Base-by-base conservation (phyloP, 2,797 vertebrate species). In the Ateles fusciceps region DNA sequence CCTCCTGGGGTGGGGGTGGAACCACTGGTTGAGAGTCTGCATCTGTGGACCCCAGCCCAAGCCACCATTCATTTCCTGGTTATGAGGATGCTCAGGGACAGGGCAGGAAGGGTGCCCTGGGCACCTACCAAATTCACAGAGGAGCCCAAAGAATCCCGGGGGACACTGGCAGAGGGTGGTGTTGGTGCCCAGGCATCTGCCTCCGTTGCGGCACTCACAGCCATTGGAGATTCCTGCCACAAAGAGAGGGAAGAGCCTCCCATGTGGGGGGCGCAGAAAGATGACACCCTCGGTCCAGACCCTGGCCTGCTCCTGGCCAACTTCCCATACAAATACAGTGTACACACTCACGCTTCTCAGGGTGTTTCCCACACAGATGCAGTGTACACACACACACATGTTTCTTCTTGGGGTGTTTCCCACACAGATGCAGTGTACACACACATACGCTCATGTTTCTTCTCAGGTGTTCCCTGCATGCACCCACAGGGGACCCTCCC, bases 171-270 rank as follows among this genome's bases (percentile, higher is more conserved):
- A 99, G 96, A 99, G 98, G 7, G 99, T 99, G 97, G 99, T 97
- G 1, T 99, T 99, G 89, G 98, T 97, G 96, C 99, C 99, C 96
- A 99, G 98, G 97, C 99, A 99, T 44, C 99, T 98, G 59, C 99
- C 99, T 36, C 99, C 99, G 0, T 99, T 99, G 96, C 99, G 99
- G 98, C 99, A 99, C 44, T 99, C 99, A 2, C 99, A 99, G 98
- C 99, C 99, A 59, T 99, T 99, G 22, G 98, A 96, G 50, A 98
- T 95, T 55, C 98, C 99, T 99, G 97, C 57, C 97, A 89, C 10
- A 46, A 36, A 96, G 1, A 36, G 92, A 71, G 30, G 22, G 57
- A 59, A 36, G 42, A 14, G 13, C 2, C 33, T n/a, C 7, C 22
- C 2, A 2, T 46, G 75, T 42, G 17, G 55, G 55, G 55, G 22